These are phyloP conservation scores for Echinops telfairi DNA, from an alignment of 2,113 vertebrate genomes.

Conservation along the genomic window DNA sequence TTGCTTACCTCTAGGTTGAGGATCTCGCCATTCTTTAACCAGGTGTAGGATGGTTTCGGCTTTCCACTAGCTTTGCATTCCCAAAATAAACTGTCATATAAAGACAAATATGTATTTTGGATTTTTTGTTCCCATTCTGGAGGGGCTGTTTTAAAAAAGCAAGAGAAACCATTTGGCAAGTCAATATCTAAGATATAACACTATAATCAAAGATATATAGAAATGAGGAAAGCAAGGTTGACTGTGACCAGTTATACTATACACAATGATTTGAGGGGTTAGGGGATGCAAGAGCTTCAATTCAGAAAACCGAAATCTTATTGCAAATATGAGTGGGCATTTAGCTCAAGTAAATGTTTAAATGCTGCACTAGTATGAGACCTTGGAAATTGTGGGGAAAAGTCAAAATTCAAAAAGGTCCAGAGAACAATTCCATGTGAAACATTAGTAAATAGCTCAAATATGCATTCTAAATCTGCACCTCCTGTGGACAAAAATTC, in stretches of 20 bases:
- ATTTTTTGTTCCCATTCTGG: slow-evolving; percentile 92
- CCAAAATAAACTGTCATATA: slow-evolving; percentile 93
- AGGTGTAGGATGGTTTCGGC: slow-evolving; percentile 90
- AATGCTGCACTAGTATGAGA: not conserved
- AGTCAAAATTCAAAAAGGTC: not conserved
- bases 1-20: slow-evolving; percentile 88
- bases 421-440: not conserved
- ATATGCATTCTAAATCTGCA: not conserved
- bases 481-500: not conserved
- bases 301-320: not conserved
- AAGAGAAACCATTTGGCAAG: not conserved
- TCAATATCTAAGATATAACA: fast-evolving
- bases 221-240: not conserved
- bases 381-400: not conserved
- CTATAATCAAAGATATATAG: not conserved
- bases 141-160: slow-evolving; percentile 79
- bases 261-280: not conserved
- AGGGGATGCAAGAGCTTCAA: not conserved
- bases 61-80: slow-evolving; percentile 93
- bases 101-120: slow-evolving; percentile 90
- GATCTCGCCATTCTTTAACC: slow-evolving; percentile 92
- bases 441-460: not conserved
- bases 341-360: not conserved
- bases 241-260: not conserved
- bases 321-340: not conserved